Percentiles rank a stretch among this genome's conserved stretches.
phyloP scores from a whole-genome alignment of 2,797 vertebrate genomes.

The Pseudochaenichthys georgianus region DNA sequence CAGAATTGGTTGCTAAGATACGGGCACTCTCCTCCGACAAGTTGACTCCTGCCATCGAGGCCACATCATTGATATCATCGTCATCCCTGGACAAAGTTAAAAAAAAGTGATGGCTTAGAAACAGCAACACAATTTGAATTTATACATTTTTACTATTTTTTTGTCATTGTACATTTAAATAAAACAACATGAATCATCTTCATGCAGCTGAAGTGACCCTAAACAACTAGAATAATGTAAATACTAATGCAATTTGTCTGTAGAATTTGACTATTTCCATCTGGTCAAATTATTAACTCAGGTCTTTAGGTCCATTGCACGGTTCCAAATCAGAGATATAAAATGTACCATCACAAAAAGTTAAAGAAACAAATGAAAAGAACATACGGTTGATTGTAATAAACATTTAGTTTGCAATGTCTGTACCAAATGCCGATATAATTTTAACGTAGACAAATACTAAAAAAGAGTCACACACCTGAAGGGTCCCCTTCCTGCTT shows the following conservation, averaged over 20 bases:
- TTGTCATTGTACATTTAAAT: background rate
- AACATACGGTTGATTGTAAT: background rate
- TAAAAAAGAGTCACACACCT: conserved; percentile 79
- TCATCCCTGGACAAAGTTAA: conserved; percentile 88
- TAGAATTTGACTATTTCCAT: background rate
- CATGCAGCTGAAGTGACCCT: background rate
- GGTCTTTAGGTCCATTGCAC: background rate
- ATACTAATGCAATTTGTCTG: background rate
- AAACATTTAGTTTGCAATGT: background rate
- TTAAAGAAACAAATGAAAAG: background rate
- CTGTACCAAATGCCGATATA: background rate
- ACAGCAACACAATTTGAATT: background rate
- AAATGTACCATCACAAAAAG: background rate
- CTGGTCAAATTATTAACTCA: background rate
- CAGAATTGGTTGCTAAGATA: conserved; percentile 95
- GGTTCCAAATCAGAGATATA: background rate
- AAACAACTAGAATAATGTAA: background rate
- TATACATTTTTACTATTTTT: background rate
- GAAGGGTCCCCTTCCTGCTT: conserved; percentile 91
- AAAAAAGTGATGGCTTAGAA: background rate
- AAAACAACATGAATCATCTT: background rate
- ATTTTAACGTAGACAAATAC: background rate
- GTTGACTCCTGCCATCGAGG: conserved; percentile 97
- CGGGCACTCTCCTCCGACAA: conserved; percentile 94
- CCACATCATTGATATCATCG: conserved; percentile 96